These are phyloP conservation scores for Sylvietta virens DNA, from an alignment of 2,113 vertebrate genomes.

Conservation along the genomic window DNA sequence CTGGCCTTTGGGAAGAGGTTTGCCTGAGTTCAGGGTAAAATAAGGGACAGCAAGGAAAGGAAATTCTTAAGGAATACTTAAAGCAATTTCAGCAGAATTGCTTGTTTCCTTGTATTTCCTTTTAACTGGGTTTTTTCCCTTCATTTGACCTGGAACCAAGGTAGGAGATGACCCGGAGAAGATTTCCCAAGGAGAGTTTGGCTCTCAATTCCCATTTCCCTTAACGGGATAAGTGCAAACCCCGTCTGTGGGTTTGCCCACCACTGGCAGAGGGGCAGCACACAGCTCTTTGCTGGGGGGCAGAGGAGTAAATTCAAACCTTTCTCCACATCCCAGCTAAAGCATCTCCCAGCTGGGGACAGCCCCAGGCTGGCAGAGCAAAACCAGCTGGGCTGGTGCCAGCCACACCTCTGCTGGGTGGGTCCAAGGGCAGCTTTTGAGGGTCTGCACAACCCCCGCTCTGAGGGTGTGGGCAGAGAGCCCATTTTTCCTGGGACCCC, in stretches of 20 bases:
- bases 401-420: background rate
- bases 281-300: background rate
- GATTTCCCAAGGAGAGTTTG: background rate
- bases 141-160: background rate
- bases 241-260: background rate
- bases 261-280: background rate
- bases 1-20: background rate
- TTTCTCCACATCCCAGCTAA: background rate
- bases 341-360: background rate
- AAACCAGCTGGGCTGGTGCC: background rate
- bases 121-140: background rate
- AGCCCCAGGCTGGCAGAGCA: background rate
- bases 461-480: background rate
- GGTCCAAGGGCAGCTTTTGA: rapidly evolving
- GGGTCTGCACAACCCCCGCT: background rate
- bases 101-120: background rate
- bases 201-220: background rate
- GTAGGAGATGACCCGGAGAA: background rate
- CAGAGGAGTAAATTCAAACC: background rate
- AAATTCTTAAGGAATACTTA: background rate
- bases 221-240: rapidly evolving
- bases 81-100: background rate
- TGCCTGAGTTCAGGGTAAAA: background rate
- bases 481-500: background rate
- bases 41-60: background rate